Evolutionary conservation across 2,888 invertebrate species (phyloP).

Genomic region (Standfussiana lucernea): DNA sequence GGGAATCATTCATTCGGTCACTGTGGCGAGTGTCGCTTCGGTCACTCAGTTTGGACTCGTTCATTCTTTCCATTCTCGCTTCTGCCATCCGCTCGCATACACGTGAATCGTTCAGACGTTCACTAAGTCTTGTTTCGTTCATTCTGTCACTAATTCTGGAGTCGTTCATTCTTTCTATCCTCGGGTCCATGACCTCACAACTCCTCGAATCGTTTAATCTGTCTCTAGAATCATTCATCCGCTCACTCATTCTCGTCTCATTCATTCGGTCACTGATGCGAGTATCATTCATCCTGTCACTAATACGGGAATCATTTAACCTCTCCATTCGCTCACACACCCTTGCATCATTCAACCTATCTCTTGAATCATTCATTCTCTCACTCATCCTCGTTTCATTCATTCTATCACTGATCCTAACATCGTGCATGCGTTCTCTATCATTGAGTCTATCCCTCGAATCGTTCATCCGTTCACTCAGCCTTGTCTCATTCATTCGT

Average conservation of each 20-base stretch:
- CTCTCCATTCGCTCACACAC: conserved; percentile 62
- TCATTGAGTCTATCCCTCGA: conserved; percentile 62
- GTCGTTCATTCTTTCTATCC: conserved; percentile 72
- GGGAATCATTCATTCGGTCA: conserved; percentile 68
- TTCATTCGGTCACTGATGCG: conserved; percentile 63
- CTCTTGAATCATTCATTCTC: conserved; percentile 67
- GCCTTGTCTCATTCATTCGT: conserved; percentile 65
- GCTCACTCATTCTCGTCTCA: conserved; percentile 37
- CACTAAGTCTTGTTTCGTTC: conserved; percentile 78
- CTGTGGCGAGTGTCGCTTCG: conserved; percentile 60
- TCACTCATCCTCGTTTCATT: conserved; percentile 64
- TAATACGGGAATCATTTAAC: conserved; percentile 54
- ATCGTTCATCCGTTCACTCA: conserved; percentile 62
- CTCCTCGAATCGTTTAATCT: conserved; percentile 68
- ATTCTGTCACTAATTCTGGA: conserved; percentile 78
- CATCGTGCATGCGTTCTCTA: conserved; percentile 64
- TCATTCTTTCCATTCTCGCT: conserved; percentile 73
- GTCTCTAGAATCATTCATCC: conserved; percentile 59
- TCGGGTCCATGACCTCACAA: conserved; percentile 58
- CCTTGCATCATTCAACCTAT: conserved; percentile 64
- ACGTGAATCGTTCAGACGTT: conserved; percentile 74
- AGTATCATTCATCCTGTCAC: conserved; percentile 70
- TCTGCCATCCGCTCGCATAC: conserved; percentile 72
- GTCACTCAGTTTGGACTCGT: conserved; percentile 75
- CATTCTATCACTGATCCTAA: conserved; percentile 67